Evolutionary conservation across 1,140 invertebrate species (phyloP), one percentile per base, ranked within the genome.

Genomic region (Drosophila parvula): DNA sequence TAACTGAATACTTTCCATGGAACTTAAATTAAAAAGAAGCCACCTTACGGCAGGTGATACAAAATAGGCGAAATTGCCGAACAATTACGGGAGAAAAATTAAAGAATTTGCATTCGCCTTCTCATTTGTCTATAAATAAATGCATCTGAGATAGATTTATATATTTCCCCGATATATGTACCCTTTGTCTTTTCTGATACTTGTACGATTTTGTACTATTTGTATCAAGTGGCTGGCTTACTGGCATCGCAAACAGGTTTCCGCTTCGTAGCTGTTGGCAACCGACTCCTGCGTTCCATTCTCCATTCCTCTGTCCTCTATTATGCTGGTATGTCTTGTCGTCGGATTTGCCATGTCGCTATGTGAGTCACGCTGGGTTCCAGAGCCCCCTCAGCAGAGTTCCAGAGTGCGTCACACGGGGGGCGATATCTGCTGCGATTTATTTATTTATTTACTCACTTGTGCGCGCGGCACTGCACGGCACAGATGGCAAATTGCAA

Each of bases 371-470:
- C 38, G 41, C 69, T 16, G 51, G 11, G 16, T 10, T 27, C 36
- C 51, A 60, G 43, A 22, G 44, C 38, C 36, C 44, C 38, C 30
- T 16, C 16, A 12, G 5, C 16, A 34, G 16, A 32, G 32, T 27
- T 48, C 38, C 62, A 32, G 47, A 56, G 59, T 83, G 79, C 79
- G 80, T 79, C 79, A 81, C 68, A 71, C 32, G 43, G 74, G 40
- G 51, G 64, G 53, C 40, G 64, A 58, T 65, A 74, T 68, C 75
- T 85, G 56, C 82, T 63, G 74, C 57, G 51, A 78, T 78, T 81
- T 81, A 85, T 81, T 81, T 84, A 58, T 79, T 81, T 81, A 47
- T 59, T 75, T 57, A 75, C 50, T 74, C 55, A 50, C 62, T 68
- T 68, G 57, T 32, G 34, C 45, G 34, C 36, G 47, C 34, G 27